phyloP scores from a whole-genome alignment of 2,113 vertebrate species.

The Sialia sialis region DNA sequence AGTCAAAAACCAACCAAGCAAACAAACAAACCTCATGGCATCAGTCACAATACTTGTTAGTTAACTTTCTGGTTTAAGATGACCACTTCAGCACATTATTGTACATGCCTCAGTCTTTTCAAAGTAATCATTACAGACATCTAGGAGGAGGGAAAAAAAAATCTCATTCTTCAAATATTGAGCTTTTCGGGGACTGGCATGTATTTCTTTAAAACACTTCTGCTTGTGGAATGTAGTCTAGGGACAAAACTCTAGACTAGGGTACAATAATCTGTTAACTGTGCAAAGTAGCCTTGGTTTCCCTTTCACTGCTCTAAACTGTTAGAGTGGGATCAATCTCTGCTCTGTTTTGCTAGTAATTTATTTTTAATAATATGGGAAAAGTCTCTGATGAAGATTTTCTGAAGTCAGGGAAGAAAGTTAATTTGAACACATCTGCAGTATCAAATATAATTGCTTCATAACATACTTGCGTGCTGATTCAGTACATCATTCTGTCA shows the following conservation, averaged over 20 bases:
- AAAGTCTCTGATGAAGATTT: constrained; percentile 33
- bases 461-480: constrained; percentile 24
- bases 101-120: background rate
- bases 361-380: constrained; percentile 53
- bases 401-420: constrained; percentile 40
- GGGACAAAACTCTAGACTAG: background rate
- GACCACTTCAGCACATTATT: background rate
- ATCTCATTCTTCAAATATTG: background rate
- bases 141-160: background rate
- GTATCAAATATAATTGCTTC: constrained; percentile 39
- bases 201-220: background rate
- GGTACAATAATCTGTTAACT: background rate
- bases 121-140: background rate
- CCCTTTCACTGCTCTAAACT: background rate
- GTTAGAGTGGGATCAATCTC: constrained; percentile 10
- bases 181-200: background rate
- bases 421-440: constrained; percentile 53
- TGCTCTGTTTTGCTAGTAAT: constrained; percentile 19
- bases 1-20: background rate
- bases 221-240: background rate
- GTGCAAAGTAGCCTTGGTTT: background rate
- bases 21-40: background rate
- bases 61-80: background rate
- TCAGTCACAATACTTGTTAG: background rate
- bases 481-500: constrained; percentile 40